phyloP scores from a whole-genome alignment of 2,113 vertebrate genomes.

The Neoarius graeffei region DNA sequence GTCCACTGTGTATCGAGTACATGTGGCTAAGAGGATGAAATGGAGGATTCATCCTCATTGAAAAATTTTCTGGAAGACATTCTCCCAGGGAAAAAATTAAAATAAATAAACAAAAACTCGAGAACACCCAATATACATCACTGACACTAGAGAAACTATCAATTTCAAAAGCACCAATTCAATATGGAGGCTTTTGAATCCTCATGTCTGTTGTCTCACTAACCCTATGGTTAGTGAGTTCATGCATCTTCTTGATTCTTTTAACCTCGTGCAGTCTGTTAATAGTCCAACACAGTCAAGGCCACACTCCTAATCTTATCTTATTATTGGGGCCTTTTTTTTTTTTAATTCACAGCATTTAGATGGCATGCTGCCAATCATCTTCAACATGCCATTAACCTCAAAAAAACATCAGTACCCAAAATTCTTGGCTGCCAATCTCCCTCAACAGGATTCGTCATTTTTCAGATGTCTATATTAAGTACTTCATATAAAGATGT shows the following conservation, averaged over 20 bases:
- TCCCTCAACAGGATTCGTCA: not conserved
- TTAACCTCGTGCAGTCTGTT: not conserved
- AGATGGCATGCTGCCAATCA: not conserved
- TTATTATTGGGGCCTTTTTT: not conserved
- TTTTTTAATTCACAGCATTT: not conserved
- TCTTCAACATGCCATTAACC: not conserved
- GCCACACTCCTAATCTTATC: not conserved
- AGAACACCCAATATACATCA: not conserved
- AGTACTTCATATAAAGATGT: not conserved
- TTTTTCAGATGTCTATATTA: not conserved
- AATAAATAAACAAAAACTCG: not conserved
- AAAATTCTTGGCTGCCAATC: not conserved
- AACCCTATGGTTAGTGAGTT: not conserved
- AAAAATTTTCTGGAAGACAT: slow-evolving; percentile 15
- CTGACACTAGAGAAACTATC: not conserved
- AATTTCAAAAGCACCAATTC: not conserved
- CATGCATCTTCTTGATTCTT: not conserved
- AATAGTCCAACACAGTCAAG: not conserved
- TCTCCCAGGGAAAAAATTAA: slow-evolving; percentile 15
- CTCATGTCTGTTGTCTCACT: not conserved
- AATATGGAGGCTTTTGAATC: not conserved
- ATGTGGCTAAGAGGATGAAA: slow-evolving; percentile 19
- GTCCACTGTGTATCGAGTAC: slow-evolving; percentile 6
- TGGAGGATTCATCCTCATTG: slow-evolving; percentile 6
- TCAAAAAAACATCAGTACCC: not conserved